phyloP scores from a whole-genome alignment of 2,797 vertebrate genomes.

The Semotilus atromaculatus region DNA sequence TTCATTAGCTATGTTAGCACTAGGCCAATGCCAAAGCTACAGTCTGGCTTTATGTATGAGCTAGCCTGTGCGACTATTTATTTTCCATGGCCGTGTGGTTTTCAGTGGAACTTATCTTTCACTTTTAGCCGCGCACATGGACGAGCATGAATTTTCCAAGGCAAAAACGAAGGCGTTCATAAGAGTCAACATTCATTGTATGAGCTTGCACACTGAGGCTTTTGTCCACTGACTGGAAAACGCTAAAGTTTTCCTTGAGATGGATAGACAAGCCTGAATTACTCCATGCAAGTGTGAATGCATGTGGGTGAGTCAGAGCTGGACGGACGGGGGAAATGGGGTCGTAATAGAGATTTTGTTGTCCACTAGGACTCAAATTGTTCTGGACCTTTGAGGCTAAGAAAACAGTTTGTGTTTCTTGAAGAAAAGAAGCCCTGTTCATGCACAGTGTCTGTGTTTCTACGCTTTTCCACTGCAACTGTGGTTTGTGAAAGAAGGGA shows the following conservation, averaged over 20 bases:
- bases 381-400: constrained; percentile 50
- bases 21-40: constrained; percentile 28
- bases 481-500: constrained; percentile 37
- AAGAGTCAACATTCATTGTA: constrained; percentile 45
- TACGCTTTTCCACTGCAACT: constrained; percentile 27
- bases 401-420: constrained; percentile 48
- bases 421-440: constrained; percentile 49
- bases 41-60: constrained; percentile 33
- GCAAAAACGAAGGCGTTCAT: constrained; percentile 21
- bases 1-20: constrained; percentile 35
- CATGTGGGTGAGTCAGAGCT: constrained; percentile 51
- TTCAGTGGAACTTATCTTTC: constrained; percentile 38
- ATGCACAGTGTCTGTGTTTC: constrained; percentile 47
- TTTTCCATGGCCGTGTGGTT: constrained; percentile 31
- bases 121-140: constrained; percentile 22
- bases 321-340: constrained; percentile 41
- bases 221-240: constrained; percentile 43
- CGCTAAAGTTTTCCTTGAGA: constrained; percentile 43
- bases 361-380: constrained; percentile 46
- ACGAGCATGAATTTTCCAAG: constrained; percentile 42
- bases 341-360: constrained; percentile 45
- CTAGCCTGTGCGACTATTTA: constrained; percentile 42
- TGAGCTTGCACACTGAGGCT: constrained; percentile 35
- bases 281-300: constrained; percentile 45
- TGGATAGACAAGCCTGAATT: constrained; percentile 49